Evolutionary conservation across 2,888 invertebrate species (phyloP).

Genomic region (Spilarctia lutea): DNA sequence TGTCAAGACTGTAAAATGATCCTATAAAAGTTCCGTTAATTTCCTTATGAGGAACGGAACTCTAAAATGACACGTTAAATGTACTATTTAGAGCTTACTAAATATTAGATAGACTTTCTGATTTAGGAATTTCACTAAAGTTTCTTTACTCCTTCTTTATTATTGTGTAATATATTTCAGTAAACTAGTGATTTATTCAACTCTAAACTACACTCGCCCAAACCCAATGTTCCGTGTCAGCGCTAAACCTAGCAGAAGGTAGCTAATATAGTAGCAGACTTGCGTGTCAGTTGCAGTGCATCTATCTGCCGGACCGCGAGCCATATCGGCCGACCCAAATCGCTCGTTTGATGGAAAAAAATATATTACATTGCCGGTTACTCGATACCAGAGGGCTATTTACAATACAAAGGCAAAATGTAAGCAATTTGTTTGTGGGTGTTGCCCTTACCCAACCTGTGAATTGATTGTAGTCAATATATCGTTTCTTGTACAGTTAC

Average conservation of each 20-base stretch:
- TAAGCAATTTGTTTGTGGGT: slow-evolving; percentile 47
- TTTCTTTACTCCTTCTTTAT: not conserved
- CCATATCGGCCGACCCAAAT: slow-evolving; percentile 63
- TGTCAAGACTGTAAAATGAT: too few relatives aligned
- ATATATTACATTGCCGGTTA: slow-evolving; percentile 48
- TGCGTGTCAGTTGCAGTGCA: slow-evolving; percentile 66
- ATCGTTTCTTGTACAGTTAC: slow-evolving; percentile 22
- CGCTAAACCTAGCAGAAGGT: slow-evolving; percentile 39
- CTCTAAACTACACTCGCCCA: slow-evolving; percentile 20
- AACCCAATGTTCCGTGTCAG: slow-evolving; percentile 33
- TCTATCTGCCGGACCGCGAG: slow-evolving; percentile 54
- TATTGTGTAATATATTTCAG: not conserved
- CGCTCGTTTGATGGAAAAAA: slow-evolving; percentile 49
- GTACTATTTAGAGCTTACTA: not conserved
- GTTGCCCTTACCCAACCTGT: slow-evolving; percentile 30
- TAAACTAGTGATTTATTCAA: not conserved
- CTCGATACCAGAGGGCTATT: slow-evolving; percentile 30
- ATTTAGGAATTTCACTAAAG: not conserved
- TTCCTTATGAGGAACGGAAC: too few relatives aligned
- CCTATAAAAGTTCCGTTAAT: too few relatives aligned
- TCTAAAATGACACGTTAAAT: not conserved
- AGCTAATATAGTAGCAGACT: slow-evolving; percentile 43
- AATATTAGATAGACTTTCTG: not conserved
- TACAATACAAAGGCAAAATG: slow-evolving; percentile 35
- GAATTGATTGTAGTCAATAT: slow-evolving; percentile 41